Percentiles rank a stretch among this genome's conserved stretches.
Conservation (phyloP, 2,797 vertebrate species). For the Microctenopoma steveboyesi region DNA sequence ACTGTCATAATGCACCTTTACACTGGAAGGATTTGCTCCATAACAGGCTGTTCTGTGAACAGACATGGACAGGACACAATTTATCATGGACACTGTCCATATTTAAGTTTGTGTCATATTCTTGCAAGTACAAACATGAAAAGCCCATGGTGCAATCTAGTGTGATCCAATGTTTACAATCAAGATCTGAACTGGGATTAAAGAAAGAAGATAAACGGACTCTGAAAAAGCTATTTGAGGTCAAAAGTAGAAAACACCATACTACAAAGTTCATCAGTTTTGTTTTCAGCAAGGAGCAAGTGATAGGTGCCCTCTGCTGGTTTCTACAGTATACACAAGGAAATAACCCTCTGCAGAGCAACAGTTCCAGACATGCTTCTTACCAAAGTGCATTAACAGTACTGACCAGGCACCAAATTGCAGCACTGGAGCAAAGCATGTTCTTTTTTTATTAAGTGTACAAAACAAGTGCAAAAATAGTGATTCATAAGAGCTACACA, state of each 20-base stretch:
- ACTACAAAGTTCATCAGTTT: neutral
- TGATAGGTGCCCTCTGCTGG: conserved; percentile 50
- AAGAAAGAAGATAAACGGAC: neutral
- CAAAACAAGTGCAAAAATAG: conserved; percentile 86
- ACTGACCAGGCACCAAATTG: conserved; percentile 11
- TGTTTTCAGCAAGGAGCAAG: neutral
- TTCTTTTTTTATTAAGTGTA: conserved; percentile 86
- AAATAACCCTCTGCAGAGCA: neutral
- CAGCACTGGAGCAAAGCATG: conserved; percentile 77
- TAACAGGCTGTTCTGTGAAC: too few relatives aligned
- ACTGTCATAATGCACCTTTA: too few relatives aligned
- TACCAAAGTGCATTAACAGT: neutral
- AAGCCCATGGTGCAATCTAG: conserved; percentile 2
- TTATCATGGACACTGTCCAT: too few relatives aligned
- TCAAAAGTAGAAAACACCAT: neutral
- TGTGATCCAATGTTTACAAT: conserved; percentile 1
- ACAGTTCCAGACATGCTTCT: neutral
- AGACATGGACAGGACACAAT: too few relatives aligned
- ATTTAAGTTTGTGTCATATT: neutral
- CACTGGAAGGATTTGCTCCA: too few relatives aligned
- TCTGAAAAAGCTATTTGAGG: neutral
- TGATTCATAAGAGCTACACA: conserved; percentile 80
- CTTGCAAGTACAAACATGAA: conserved; percentile 9
- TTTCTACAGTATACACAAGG: neutral
- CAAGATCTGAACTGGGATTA: neutral